phyloP scores from a whole-genome alignment of 1,140 invertebrate genomes.

The Bombus breviceps region DNA sequence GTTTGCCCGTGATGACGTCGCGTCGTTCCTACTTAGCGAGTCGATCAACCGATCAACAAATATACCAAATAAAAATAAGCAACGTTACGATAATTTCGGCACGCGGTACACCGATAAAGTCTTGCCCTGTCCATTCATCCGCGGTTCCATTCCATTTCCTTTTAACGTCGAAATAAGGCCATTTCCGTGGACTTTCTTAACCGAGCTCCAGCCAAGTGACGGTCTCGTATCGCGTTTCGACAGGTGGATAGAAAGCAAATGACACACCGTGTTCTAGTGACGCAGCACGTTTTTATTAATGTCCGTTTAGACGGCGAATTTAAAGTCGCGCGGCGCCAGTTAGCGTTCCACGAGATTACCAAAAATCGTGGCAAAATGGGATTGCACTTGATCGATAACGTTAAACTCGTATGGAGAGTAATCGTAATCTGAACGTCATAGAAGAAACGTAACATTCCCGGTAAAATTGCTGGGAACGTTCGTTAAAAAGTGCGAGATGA shows the following conservation, averaged over 20 bases:
- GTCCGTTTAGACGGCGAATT: not conserved
- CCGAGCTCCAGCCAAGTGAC: not conserved
- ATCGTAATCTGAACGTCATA: not conserved
- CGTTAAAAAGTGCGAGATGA: not conserved
- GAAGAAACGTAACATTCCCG: not conserved
- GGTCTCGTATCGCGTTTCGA: slow-evolving; percentile 9
- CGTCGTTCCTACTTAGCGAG: too few relatives aligned
- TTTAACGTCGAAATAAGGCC: slow-evolving; percentile 5
- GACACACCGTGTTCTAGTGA: not conserved
- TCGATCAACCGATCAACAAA: too few relatives aligned
- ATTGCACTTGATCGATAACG: not conserved
- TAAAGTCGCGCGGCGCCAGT: not conserved
- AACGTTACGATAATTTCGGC: too few relatives aligned
- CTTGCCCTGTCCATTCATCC: too few relatives aligned
- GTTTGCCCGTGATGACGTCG: too few relatives aligned
- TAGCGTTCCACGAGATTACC: not conserved
- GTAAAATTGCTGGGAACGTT: not conserved
- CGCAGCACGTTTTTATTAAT: not conserved
- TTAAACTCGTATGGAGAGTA: not conserved
- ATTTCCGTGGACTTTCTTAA: slow-evolving; percentile 17
- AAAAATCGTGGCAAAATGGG: not conserved
- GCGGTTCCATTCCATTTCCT: not conserved
- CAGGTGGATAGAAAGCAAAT: slow-evolving; percentile 1
- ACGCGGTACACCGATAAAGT: too few relatives aligned
- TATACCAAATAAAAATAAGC: too few relatives aligned